Percentiles rank a stretch among this genome's conserved stretches.
These are phyloP conservation scores for Ambastaia sidthimunki DNA, from an alignment of 2,797 vertebrate species.

Conservation along the genomic window DNA sequence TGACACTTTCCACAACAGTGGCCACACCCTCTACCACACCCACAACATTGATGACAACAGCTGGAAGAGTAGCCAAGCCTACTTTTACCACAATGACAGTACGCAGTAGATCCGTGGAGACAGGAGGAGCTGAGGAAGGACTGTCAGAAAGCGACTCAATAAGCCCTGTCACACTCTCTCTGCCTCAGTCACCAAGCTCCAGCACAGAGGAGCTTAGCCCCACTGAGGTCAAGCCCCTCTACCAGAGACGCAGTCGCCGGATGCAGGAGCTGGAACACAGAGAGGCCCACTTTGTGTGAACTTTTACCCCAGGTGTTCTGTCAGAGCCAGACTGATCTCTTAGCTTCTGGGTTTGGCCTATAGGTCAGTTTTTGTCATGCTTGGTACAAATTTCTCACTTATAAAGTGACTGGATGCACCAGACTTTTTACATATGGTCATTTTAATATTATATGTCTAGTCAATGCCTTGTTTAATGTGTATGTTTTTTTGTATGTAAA, in stretches of 20 bases:
- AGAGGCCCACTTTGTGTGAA: constrained; percentile 94
- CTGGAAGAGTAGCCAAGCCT: constrained; percentile 8
- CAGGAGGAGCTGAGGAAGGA: constrained; percentile 4
- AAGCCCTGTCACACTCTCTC: constrained; percentile 65
- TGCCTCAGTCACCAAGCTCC: constrained; percentile 72
- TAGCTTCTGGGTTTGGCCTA: neutral
- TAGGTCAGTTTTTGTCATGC: neutral
- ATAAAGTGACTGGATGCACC: neutral
- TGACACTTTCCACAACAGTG: constrained; percentile 31
- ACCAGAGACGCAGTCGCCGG: constrained; percentile 87
- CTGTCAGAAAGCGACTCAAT: constrained; percentile 62
- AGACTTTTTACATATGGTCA: neutral
- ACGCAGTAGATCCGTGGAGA: constrained; percentile 45
- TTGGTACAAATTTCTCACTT: constrained; percentile 21
- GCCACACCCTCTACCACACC: constrained; percentile 35
- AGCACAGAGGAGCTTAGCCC: constrained; percentile 78
- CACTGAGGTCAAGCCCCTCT: constrained; percentile 78
- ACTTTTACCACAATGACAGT: constrained; percentile 23
- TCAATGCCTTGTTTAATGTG: constrained; percentile 7
- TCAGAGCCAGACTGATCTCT: neutral
- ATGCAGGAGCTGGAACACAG: constrained; percentile 89
- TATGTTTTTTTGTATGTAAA: constrained; percentile 58
- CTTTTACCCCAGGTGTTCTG: neutral
- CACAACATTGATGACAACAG: constrained; percentile 1
- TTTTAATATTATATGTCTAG: neutral